These are phyloP conservation scores for Aleiodes testaceus DNA, from an alignment of 2,888 invertebrate genomes.

Conservation along the genomic window DNA sequence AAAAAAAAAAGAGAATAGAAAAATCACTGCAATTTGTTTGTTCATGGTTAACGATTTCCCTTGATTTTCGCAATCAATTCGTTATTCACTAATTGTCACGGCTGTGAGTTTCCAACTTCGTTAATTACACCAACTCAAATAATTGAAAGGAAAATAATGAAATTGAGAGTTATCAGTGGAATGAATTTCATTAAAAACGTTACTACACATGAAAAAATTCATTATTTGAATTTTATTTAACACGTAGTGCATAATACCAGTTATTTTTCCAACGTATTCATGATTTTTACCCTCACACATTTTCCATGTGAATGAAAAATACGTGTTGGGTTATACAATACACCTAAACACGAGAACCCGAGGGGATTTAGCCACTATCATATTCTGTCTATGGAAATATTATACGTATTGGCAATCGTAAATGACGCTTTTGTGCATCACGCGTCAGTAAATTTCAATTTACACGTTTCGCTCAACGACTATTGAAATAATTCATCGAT, in stretches of 20 bases:
- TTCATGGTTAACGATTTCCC: not conserved
- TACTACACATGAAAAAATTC: not conserved
- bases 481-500: not conserved
- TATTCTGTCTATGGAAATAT: constrained; percentile 9
- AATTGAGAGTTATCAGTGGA: constrained; percentile 14
- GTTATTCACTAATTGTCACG: constrained; percentile 11
- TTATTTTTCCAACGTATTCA: constrained; percentile 8
- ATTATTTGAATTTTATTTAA: not conserved
- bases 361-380: not conserved
- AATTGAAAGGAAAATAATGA: not conserved
- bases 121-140: not conserved
- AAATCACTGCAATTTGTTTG: not conserved
- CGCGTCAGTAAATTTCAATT: constrained; percentile 8
- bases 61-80: not conserved
- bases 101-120: constrained; percentile 1
- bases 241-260: not conserved
- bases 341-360: constrained; percentile 4
- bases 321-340: not conserved
- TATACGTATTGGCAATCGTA: constrained; percentile 4
- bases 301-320: constrained; percentile 30
- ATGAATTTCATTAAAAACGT: not conserved
- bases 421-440: constrained; percentile 13
- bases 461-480: not conserved
- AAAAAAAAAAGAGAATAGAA: not conserved
- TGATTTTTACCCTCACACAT: not conserved